Conservation (phyloP, 1,140 invertebrate genomes). For the Cydia pomonella region DNA sequence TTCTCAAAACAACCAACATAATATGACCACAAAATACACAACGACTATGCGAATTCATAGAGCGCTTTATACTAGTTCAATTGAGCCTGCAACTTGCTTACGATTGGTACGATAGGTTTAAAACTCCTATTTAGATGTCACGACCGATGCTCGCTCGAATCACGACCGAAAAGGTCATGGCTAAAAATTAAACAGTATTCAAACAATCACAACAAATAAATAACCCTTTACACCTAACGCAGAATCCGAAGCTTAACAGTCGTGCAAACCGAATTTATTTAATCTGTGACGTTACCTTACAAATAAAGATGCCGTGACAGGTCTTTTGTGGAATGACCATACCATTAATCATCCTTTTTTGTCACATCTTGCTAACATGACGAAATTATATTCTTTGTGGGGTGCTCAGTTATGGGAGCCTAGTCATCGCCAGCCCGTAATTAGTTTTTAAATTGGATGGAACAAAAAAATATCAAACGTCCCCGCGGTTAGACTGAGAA, state of each 20-base stretch:
- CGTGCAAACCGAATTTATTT: background rate
- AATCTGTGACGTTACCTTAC: conserved; percentile 26
- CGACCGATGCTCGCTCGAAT: conserved; percentile 54
- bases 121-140: conserved; percentile 66
- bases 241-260: background rate
- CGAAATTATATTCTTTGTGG: conserved; percentile 75
- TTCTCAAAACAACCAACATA: background rate
- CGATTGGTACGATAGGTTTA: background rate
- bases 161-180: conserved; percentile 71
- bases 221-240: conserved; percentile 8
- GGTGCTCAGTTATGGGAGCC: conserved; percentile 60
- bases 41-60: background rate
- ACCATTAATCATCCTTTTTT: conserved; percentile 76
- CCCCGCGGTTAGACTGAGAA: conserved; percentile 44
- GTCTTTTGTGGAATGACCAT: conserved; percentile 55
- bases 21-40: background rate
- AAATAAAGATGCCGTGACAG: conserved; percentile 58
- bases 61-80: background rate
- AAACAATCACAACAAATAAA: conserved; percentile 20
- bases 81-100: background rate
- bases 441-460: conserved; percentile 77
- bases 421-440: conserved; percentile 66
- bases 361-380: conserved; percentile 72
- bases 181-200: conserved; percentile 48
- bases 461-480: conserved; percentile 61